Conservation (phyloP, 2,113 vertebrate species). For the Herpetotheres cachinnans region DNA sequence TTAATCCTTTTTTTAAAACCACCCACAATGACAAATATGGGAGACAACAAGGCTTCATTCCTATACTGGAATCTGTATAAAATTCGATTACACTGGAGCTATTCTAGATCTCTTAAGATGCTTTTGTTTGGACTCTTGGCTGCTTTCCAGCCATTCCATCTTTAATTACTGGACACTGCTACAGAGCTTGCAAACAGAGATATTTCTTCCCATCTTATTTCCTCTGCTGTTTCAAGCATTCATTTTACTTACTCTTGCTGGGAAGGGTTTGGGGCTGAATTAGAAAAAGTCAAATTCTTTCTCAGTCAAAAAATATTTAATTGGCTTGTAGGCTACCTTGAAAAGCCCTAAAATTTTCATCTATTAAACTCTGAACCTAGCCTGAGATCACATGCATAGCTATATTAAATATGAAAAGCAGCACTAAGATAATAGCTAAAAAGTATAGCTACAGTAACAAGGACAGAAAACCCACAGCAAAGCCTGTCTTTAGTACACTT, state of each 20-base stretch:
- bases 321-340: constrained; percentile 27
- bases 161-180: constrained; percentile 32
- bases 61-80: background rate
- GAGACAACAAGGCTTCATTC: background rate
- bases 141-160: background rate
- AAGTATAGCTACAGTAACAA: background rate
- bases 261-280: background rate
- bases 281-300: background rate
- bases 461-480: background rate
- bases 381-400: constrained; percentile 9
- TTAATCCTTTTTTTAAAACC: background rate
- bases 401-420: constrained; percentile 6
- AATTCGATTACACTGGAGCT: background rate
- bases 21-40: background rate
- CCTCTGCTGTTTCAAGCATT: background rate
- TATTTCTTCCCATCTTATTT: background rate
- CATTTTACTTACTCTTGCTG: constrained; percentile 18
- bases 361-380: constrained; percentile 46
- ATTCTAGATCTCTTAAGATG: background rate
- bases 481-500: background rate
- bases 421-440: background rate
- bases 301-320: constrained; percentile 49
- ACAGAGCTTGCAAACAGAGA: constrained; percentile 10
- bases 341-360: constrained; percentile 37
- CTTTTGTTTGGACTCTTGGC: constrained; percentile 2